Conservation (phyloP, 2,113 vertebrate genomes). For the Sporophila hypoxantha region DNA sequence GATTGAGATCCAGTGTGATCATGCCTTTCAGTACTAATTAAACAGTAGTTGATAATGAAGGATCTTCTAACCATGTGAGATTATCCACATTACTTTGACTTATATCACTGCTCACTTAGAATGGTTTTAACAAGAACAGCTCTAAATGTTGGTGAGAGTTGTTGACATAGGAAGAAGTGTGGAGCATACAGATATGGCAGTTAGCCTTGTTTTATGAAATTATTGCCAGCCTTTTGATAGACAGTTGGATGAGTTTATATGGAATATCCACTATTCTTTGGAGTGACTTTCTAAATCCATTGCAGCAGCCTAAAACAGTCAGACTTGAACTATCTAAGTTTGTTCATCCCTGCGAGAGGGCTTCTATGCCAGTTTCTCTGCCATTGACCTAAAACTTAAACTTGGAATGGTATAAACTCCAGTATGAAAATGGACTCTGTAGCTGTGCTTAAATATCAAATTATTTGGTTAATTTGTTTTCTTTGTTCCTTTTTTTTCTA, state of each 20-base stretch:
- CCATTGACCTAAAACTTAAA: not conserved
- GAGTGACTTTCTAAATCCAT: not conserved
- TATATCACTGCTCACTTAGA: not conserved
- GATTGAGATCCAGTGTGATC: not conserved
- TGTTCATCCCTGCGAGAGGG: not conserved
- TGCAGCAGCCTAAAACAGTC: not conserved
- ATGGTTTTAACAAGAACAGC: not conserved
- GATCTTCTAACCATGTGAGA: not conserved
- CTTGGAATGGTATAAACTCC: not conserved
- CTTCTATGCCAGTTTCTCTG: not conserved
- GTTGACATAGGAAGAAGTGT: not conserved
- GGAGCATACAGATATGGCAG: fast-evolving
- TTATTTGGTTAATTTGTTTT: not conserved
- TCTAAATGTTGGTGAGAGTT: not conserved
- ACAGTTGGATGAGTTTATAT: not conserved
- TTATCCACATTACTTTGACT: not conserved
- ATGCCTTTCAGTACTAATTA: not conserved
- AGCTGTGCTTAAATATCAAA: not conserved
- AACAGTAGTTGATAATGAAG: not conserved
- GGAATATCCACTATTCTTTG: not conserved
- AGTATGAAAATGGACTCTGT: not conserved
- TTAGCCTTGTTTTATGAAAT: not conserved
- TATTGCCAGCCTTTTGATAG: not conserved
- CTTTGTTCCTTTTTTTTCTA: not conserved
- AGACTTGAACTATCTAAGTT: not conserved